Evolutionary conservation across 2,113 vertebrate species (phyloP), one percentile per base, ranked within the genome.

Genomic region (Bos indicus): DNA sequence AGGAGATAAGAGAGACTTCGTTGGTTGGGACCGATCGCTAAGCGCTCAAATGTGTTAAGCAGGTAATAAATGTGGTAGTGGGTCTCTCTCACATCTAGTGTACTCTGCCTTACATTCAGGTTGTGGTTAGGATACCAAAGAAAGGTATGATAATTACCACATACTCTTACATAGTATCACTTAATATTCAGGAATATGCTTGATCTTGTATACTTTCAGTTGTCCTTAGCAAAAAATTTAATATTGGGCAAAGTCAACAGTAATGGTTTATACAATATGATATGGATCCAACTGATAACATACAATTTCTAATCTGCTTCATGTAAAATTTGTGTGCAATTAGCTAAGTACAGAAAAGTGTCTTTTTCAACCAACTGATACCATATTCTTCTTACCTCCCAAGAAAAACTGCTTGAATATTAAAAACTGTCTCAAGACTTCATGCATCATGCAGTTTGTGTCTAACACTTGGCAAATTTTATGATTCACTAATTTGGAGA

Each of bases 391-490:
- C 71, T 78, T 83, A 89, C 15, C 40, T 92, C 15, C 11, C 40
- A 23, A 28, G 59, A 13, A 80, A 91, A 96, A 82, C 40, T 51
- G 10, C 62, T 94, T 84, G 80, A 95, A 43, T 97, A 90, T 77
- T 91, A 40, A 89, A 82, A 97, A 89, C 26, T 51, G 92, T 94
- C 62, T 90, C 40, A 91, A 92, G 84, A 77, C n/a, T 64, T 40
- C 78, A 62, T 30, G 81, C 10, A 52, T 56, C 46, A 93, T 82
- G 14, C 21, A 90, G 11, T 71, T 91, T 86, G 71, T 40, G 74
- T 54, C 23, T 87, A 87, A 94, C 84, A 94, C 90, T 92, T 97
- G 84, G 74, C 71, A 95, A 90, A 94, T 46, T 84, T 97, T 94
- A 64, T 4, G 59, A 87, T 40, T 84, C 5, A 25, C 28, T 92